Evolutionary conservation across 64 coral and sea anemone genomes (phyloP).

Genomic region (Montipora sp.): DNA sequence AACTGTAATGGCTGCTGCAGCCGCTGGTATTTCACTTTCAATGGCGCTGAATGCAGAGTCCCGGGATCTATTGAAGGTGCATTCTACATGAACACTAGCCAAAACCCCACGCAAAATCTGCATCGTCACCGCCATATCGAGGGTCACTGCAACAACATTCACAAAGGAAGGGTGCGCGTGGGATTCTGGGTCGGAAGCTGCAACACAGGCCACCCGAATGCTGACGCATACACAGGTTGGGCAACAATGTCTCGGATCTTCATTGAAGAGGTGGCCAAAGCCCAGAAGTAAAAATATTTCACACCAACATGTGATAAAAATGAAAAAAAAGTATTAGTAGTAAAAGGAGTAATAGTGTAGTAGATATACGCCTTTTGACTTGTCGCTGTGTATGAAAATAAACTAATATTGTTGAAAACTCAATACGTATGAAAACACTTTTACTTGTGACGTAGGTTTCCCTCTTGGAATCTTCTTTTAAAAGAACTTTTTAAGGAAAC

Average conservation of each 20-base stretch:
- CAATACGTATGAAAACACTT: no score
- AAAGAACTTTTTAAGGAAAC: no score
- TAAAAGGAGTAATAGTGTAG: no score
- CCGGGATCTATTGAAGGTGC: background rate
- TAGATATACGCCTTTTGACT: no score
- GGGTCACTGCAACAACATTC: conserved; percentile 30
- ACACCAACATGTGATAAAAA: no score
- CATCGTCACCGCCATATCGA: conserved; percentile 44
- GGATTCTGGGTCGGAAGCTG: background rate
- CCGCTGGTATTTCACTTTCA: conserved; percentile 52
- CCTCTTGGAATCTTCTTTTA: no score
- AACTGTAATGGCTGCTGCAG: conserved; percentile 12
- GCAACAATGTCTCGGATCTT: background rate
- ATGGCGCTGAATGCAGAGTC: background rate
- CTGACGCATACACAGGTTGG: conserved; percentile 7
- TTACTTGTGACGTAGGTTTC: no score
- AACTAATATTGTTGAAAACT: no score
- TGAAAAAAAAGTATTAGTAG: no score
- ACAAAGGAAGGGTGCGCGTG: no score
- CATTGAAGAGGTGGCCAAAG: background rate
- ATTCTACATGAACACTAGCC: background rate
- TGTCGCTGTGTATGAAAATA: no score
- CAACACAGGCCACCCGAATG: background rate
- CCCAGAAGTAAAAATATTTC: background rate
- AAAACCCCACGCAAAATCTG: background rate